A percentile compares a stretch with the other conserved stretches of the same genome.
Evolutionary conservation across 92 coral and sea anemone genomes (phyloP).

Genomic region (Phenganax subtilis): DNA sequence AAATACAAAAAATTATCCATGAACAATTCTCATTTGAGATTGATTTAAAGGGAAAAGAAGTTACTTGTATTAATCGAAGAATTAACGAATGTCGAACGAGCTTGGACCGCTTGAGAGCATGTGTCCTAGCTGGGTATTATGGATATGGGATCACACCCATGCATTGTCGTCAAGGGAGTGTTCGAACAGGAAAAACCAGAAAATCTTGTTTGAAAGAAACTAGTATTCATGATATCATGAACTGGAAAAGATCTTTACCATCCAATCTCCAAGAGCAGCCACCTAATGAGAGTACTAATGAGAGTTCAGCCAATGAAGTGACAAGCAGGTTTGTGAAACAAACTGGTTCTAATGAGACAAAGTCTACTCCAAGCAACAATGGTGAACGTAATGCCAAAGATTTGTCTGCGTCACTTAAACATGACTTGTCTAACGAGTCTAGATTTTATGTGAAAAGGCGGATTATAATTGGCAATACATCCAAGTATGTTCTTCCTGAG

Average conservation of each 20-base stretch:
- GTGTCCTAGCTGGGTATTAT: slow-evolving; percentile 87
- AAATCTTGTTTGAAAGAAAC: slow-evolving; percentile 34
- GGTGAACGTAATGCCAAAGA: not conserved
- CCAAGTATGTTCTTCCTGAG: slow-evolving; percentile 80
- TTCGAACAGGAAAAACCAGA: not conserved
- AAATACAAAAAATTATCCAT: slow-evolving; percentile 68
- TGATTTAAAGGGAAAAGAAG: slow-evolving; percentile 77
- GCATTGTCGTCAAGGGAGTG: not conserved
- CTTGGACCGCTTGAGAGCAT: slow-evolving; percentile 86
- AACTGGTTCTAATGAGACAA: not conserved
- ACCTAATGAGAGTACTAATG: not conserved
- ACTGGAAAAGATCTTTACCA: slow-evolving; percentile 24
- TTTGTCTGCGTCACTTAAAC: slow-evolving; percentile 1
- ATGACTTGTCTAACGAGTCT: slow-evolving; percentile 55
- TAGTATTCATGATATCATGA: slow-evolving; percentile 27
- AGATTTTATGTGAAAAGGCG: slow-evolving; percentile 86
- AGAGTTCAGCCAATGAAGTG: too few relatives aligned
- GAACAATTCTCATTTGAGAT: slow-evolving; percentile 89
- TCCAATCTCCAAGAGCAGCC: slow-evolving; percentile 22
- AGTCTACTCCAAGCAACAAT: not conserved
- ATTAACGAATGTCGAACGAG: slow-evolving; percentile 61
- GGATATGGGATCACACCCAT: slow-evolving; percentile 57
- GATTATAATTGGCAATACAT: slow-evolving; percentile 89
- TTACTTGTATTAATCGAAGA: slow-evolving; percentile 65
- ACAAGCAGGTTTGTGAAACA: too few relatives aligned